These are phyloP conservation scores for Heptranchias perlo DNA, from an alignment of 2,113 vertebrate species.

Conservation along the genomic window DNA sequence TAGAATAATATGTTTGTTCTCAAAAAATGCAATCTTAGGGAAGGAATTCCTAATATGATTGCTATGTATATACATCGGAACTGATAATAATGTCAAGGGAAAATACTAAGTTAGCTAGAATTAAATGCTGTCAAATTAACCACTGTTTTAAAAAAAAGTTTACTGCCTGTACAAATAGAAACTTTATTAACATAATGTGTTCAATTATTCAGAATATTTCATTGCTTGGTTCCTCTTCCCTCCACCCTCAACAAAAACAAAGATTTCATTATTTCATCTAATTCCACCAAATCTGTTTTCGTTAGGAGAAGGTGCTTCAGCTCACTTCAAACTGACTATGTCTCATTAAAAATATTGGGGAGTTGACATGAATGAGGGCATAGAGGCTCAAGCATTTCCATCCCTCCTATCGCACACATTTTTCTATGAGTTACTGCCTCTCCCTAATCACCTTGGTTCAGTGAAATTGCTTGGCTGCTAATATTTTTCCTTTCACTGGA, in stretches of 20 bases:
- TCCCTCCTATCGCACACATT: neutral
- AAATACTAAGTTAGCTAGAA: neutral
- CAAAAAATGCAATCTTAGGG: neutral
- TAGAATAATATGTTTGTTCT: neutral
- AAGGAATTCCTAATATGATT: neutral
- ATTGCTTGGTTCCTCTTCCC: no score
- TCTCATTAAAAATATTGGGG: neutral
- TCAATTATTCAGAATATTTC: neutral
- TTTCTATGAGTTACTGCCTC: neutral
- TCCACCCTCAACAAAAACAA: no score
- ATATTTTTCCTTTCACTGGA: neutral
- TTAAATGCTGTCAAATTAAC: neutral
- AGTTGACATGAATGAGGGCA: neutral
- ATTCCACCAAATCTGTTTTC: neutral
- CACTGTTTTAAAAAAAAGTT: neutral
- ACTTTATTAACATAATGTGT: neutral
- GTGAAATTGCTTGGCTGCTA: neutral
- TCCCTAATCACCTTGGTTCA: neutral
- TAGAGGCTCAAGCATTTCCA: neutral
- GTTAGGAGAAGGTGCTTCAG: neutral
- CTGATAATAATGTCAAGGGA: neutral
- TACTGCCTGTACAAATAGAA: neutral
- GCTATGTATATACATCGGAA: neutral
- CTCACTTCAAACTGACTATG: neutral
- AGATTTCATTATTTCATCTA: neutral